phyloP scores from a whole-genome alignment of 1,140 invertebrate species.

The Pteromalus puparum region DNA sequence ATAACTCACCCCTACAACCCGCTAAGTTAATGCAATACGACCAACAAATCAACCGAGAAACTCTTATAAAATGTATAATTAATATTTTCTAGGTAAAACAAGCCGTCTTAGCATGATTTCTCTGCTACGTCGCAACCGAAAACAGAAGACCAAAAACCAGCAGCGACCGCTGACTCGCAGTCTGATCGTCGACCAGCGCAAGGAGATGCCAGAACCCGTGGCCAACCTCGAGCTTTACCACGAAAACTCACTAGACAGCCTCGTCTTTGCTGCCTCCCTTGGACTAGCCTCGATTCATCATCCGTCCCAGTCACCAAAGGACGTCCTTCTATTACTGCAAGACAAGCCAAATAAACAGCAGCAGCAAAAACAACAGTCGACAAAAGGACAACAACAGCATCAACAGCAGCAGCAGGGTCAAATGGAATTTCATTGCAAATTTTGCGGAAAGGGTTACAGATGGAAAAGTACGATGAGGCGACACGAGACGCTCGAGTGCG shows the following conservation, averaged over 20 bases:
- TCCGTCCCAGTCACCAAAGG: conserved; percentile 56
- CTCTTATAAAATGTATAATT: conserved; percentile 2
- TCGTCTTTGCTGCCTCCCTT: conserved; percentile 72
- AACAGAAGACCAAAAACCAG: conserved; percentile 29
- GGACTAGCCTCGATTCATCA: conserved; percentile 70
- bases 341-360: conserved; percentile 5
- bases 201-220: conserved; percentile 54
- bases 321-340: conserved; percentile 61
- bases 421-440: conserved; percentile 81
- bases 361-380: conserved; percentile 56
- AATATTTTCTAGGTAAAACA: conserved; percentile 41
- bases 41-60: neutral
- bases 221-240: conserved; percentile 29
- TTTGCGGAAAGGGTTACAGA: conserved; percentile 87
- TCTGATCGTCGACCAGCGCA: conserved; percentile 59
- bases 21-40: neutral
- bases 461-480: conserved; percentile 88
- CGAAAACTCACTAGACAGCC: conserved; percentile 63
- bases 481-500: conserved; percentile 90
- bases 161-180: conserved; percentile 55
- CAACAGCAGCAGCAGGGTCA: conserved; percentile 68
- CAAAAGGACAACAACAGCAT: conserved; percentile 73
- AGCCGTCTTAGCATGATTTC: conserved; percentile 55
- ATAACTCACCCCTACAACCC: neutral
- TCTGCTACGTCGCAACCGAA: conserved; percentile 44